Percentiles rank a stretch among this genome's conserved stretches.
Evolutionary conservation across 2,888 invertebrate genomes (phyloP).

Genomic region (Pinctada fucata): DNA sequence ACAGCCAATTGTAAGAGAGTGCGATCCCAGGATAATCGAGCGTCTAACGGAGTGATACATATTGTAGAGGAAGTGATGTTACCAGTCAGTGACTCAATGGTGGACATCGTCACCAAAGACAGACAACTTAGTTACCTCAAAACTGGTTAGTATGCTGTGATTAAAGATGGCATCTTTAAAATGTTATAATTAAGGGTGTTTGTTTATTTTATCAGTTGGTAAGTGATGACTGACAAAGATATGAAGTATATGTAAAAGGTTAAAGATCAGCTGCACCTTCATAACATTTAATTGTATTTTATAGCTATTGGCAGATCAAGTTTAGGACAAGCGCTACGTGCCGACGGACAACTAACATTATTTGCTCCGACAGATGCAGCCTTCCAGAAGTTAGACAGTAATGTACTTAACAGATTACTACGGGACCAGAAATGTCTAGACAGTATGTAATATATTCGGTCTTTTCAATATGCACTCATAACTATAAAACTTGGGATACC

Average conservation of each 20-base stretch:
- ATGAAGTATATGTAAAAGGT: too few relatives aligned
- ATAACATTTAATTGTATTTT: constrained; percentile 43
- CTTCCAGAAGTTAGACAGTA: constrained; percentile 76
- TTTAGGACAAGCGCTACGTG: constrained; percentile 80
- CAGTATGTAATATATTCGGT: constrained; percentile 53
- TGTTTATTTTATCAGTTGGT: too few relatives aligned
- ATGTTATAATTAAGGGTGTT: too few relatives aligned
- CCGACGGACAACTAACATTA: constrained; percentile 81
- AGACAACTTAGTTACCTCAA: constrained; percentile 81
- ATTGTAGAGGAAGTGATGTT: constrained; percentile 81
- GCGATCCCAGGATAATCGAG: constrained; percentile 81
- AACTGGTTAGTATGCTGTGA: constrained; percentile 68
- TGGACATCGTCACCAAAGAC: constrained; percentile 81
- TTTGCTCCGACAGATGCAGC: constrained; percentile 84
- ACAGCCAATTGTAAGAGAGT: constrained; percentile 85
- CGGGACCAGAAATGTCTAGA: constrained; percentile 59
- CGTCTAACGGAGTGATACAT: constrained; percentile 84
- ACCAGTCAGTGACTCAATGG: constrained; percentile 79
- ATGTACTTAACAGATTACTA: constrained; percentile 55
- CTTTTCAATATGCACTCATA: too few relatives aligned
- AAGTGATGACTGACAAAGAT: too few relatives aligned
- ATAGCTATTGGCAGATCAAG: constrained; percentile 81
- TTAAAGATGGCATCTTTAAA: neutral
- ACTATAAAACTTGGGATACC: too few relatives aligned
- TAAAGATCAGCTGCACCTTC: too few relatives aligned